Percentiles rank a stretch among this genome's conserved stretches.
Conservation (phyloP, 2,113 vertebrate species). For the Pomatorhinus ruficollis region DNA sequence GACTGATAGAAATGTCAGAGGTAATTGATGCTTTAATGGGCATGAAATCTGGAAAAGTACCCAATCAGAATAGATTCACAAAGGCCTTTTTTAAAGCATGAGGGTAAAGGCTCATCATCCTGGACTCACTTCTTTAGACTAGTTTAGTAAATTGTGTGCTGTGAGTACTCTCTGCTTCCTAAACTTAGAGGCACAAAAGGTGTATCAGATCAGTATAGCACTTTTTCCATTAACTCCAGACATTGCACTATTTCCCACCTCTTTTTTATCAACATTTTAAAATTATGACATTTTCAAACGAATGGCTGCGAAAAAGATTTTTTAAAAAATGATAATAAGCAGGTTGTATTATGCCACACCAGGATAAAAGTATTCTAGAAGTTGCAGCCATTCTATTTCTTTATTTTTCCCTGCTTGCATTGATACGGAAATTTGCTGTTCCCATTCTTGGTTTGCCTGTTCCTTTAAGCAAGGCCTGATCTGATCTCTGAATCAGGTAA, state of each 20-base stretch:
- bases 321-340: background rate
- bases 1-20: constrained; percentile 66
- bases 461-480: background rate
- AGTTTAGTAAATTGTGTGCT: background rate
- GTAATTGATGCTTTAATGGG: constrained; percentile 65
- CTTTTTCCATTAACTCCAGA: background rate
- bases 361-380: background rate
- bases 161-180: background rate
- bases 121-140: background rate
- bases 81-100: background rate
- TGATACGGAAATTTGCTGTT: background rate
- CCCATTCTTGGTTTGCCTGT: background rate
- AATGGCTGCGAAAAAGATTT: background rate
- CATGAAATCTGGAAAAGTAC: constrained; percentile 60
- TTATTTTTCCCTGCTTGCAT: background rate
- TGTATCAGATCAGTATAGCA: background rate
- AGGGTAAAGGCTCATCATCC: background rate
- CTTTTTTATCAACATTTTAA: background rate
- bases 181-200: background rate
- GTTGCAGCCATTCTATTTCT: background rate
- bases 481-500: constrained; percentile 6
- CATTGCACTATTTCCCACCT: background rate
- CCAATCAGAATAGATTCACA: background rate
- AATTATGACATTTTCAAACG: background rate
- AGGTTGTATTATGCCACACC: background rate